Base-by-base conservation (phyloP, 2,888 invertebrate genomes). In the Himalopsyche kuldschensis region DNA sequence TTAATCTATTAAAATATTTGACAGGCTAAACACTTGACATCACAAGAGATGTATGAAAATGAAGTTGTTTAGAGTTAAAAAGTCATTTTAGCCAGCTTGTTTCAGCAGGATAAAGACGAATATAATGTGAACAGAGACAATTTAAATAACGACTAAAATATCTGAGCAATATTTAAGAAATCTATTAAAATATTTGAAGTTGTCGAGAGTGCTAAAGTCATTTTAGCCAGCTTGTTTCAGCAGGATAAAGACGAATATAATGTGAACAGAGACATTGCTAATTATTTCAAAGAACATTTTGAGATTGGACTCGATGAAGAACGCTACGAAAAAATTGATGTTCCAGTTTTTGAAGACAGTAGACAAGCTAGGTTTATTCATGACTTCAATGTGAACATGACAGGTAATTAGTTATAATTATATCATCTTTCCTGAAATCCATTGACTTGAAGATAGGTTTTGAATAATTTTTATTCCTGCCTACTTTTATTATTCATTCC, bases 281-380 rank as follows among this genome's bases (percentile, higher is more conserved):
- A 91, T 85, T 93, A 92, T 87, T 94, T 97, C 88, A 94, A 94
- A 83, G 97, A 98, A 90, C 94, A 95, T 86, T 93, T 98, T 87
- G 96, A 97, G 88, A 93, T 98, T 87, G 96, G 95, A 88, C 89
- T 94, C 75, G 93, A 94, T 78, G 92, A 93, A 32, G 95, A 95
- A 86, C 92, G 93, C 80, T 95, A 95, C 88, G 97, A 98, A 89
- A 96, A 95, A 89, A 96, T 99, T 87, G 94, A 96, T 87, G 97
- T 98, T 8, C 95, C 96, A 17, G 95, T 96, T 88, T 96, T 97
- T 88, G 94, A 94, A 85, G 95, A 96, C 87, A 97, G 97, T 0
- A 94, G 95, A 47, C 93, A 93, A 76, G 97, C 97, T 81, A 94
- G 96, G 86, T 98, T 98, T 88, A 95, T 98, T 87, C 98, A 99